These are phyloP conservation scores for Pelosia muscerda DNA, from an alignment of 2,888 invertebrate species.

Conservation along the genomic window DNA sequence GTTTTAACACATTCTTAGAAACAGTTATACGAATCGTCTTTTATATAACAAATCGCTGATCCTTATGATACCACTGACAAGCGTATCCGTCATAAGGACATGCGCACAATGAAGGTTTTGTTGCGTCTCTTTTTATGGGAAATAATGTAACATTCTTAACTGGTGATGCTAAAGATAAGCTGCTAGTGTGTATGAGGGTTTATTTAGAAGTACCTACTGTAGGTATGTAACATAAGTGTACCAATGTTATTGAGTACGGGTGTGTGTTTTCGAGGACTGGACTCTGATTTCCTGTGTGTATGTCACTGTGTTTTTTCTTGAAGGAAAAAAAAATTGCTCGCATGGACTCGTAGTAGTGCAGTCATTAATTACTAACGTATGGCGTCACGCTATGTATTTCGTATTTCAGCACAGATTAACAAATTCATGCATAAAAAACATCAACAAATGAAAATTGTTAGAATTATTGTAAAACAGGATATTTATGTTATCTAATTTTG, in stretches of 20 bases:
- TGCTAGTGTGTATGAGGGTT: not conserved
- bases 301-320: too few species aligned
- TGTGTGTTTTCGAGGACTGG: not conserved
- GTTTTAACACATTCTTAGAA: slow-evolving; percentile 14
- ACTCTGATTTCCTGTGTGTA: not conserved
- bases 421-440: too few species aligned
- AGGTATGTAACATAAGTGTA: not conserved
- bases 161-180: not conserved
- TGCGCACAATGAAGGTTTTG: slow-evolving; percentile 22
- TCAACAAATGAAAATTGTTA: too few species aligned
- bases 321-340: too few species aligned
- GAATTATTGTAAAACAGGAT: too few species aligned
- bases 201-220: not conserved
- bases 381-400: too few species aligned
- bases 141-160: slow-evolving; percentile 8
- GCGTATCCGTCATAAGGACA: slow-evolving; percentile 24
- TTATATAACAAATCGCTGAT: slow-evolving; percentile 25
- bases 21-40: slow-evolving; percentile 9
- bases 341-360: too few species aligned
- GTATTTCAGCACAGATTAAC: too few species aligned
- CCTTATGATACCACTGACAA: slow-evolving; percentile 19
- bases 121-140: slow-evolving; percentile 21
- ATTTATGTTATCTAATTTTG: too few species aligned
- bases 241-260: not conserved
- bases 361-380: too few species aligned